Percentiles rank a stretch among this genome's conserved stretches.
These are phyloP conservation scores for Chelmon rostratus DNA, from an alignment of 2,797 vertebrate species.

Conservation along the genomic window DNA sequence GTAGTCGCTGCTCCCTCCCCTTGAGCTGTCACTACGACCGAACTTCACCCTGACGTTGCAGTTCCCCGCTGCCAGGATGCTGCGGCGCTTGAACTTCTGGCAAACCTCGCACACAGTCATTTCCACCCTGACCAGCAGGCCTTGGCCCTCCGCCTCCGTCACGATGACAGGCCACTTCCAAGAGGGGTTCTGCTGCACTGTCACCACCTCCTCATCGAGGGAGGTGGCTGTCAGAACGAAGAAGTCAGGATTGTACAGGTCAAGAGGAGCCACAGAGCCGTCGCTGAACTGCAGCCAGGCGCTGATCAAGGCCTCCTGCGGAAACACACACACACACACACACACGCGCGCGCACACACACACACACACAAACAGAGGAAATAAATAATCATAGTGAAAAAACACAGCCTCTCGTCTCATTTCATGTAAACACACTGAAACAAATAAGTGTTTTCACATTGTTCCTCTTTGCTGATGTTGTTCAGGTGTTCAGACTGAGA, in stretches of 20 bases:
- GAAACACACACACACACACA: slow-evolving; percentile 24
- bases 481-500: background rate
- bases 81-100: slow-evolving; percentile 95
- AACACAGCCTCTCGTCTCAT: background rate
- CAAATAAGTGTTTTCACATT: slow-evolving; percentile 10
- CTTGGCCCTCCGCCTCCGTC: slow-evolving; percentile 93
- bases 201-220: slow-evolving; percentile 90
- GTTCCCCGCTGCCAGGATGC: slow-evolving; percentile 89
- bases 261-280: slow-evolving; percentile 91
- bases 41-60: slow-evolving; percentile 91
- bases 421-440: slow-evolving; percentile 15
- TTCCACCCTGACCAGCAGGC: slow-evolving; percentile 91
- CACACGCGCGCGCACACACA: background rate
- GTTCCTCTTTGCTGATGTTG: slow-evolving; percentile 6
- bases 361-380: background rate
- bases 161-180: slow-evolving; percentile 89
- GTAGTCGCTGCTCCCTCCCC: slow-evolving; percentile 77
- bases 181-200: slow-evolving; percentile 80
- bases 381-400: slow-evolving; percentile 8
- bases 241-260: slow-evolving; percentile 91
- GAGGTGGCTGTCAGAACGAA: slow-evolving; percentile 92
- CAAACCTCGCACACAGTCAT: slow-evolving; percentile 93
- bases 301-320: slow-evolving; percentile 94
- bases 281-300: slow-evolving; percentile 98
- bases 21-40: slow-evolving; percentile 84